phyloP scores from a whole-genome alignment of 37 sponge, comb jelly and placozoan species.

The Mnemiopsis leidyi region DNA sequence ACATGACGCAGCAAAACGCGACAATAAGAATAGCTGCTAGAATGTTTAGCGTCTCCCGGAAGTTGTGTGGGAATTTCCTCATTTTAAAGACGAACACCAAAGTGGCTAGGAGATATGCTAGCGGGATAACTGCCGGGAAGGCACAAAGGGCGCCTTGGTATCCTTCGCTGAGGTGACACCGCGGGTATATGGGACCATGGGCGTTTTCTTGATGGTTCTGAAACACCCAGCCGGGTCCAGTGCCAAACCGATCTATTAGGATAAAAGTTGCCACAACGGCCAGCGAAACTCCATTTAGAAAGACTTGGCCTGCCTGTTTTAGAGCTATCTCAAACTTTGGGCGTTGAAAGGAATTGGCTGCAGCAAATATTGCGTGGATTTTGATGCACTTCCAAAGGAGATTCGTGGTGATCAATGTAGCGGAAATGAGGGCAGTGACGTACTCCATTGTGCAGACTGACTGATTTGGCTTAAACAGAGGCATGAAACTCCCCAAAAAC shows the following conservation, averaged over 20 bases:
- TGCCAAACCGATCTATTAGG: background rate
- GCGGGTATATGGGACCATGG: background rate
- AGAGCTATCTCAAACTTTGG: background rate
- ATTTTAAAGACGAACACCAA: constrained; percentile 1
- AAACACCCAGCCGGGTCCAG: background rate
- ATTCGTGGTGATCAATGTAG: background rate
- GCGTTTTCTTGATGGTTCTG: background rate
- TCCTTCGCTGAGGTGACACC: background rate
- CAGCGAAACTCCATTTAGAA: background rate
- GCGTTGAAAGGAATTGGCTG: background rate
- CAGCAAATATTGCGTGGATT: background rate
- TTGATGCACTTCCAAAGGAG: constrained; percentile 32
- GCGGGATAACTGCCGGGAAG: background rate
- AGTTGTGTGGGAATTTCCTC: constrained; percentile 55
- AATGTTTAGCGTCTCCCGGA: constrained; percentile 52
- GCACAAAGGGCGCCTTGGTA: background rate
- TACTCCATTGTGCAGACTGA: background rate
- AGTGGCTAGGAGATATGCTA: background rate
- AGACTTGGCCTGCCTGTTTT: background rate
- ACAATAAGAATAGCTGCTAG: constrained; percentile 6
- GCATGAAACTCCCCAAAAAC: background rate
- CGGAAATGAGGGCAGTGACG: background rate
- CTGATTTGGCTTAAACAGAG: background rate
- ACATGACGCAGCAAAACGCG: constrained; percentile 5
- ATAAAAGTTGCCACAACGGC: background rate